Conservation (phyloP, 2,113 vertebrate species). For the Nesoenas mayeri region DNA sequence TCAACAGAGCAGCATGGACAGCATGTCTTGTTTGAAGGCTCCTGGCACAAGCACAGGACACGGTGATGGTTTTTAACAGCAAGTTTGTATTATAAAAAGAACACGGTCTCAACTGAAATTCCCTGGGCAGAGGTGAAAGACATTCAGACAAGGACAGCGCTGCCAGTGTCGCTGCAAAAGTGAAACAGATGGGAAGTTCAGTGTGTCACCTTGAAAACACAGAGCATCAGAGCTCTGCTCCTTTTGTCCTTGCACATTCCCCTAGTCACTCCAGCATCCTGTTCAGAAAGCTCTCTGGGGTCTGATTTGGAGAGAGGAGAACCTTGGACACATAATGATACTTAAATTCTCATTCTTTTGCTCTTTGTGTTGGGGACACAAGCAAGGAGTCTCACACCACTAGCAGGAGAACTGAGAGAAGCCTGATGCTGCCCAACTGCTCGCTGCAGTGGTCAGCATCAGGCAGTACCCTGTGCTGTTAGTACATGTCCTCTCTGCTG, state of each 20-base stretch:
- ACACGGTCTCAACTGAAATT: conserved; percentile 23
- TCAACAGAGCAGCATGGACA: not conserved
- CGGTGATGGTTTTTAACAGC: conserved; percentile 16
- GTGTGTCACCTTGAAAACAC: conserved; percentile 57
- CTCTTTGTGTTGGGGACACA: not conserved
- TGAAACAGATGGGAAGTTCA: conserved; percentile 57
- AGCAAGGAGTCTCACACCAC: not conserved
- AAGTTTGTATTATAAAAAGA: conserved; percentile 42
- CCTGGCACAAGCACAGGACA: conserved; percentile 16
- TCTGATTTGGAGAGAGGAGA: not conserved
- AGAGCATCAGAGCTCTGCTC: not conserved
- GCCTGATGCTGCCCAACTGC: fast-evolving
- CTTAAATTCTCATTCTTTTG: not conserved
- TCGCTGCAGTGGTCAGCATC: fast-evolving
- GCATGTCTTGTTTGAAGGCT: conserved; percentile 29
- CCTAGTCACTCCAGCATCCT: not conserved
- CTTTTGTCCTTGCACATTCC: not conserved
- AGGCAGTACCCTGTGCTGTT: not conserved
- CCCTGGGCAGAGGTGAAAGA: conserved; percentile 36
- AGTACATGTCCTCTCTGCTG: not conserved
- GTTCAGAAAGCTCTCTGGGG: not conserved
- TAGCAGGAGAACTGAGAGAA: not conserved
- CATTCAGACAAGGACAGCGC: conserved; percentile 1
- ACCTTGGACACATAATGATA: not conserved
- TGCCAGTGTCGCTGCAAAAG: not conserved